Evolutionary conservation across 2,797 vertebrate genomes (phyloP).

Genomic region (Gila robusta): DNA sequence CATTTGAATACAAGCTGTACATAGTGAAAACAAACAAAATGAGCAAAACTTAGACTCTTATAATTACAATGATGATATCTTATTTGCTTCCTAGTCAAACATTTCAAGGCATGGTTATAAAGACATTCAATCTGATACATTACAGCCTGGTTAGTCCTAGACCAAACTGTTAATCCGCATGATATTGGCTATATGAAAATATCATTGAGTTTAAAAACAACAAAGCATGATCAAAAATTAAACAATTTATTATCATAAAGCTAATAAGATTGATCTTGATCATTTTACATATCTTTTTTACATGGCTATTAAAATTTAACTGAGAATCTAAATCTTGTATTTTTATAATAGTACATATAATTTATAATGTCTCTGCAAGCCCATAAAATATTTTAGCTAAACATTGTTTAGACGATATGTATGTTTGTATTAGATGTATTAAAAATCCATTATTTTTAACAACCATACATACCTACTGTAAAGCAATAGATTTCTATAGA

Average conservation of each 20-base stretch:
- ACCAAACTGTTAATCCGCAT: background rate
- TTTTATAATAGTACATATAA: background rate
- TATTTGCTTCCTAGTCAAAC: background rate
- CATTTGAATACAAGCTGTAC: no score
- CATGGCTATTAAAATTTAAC: background rate
- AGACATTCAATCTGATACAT: background rate
- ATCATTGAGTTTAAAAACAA: background rate
- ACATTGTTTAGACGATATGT: background rate
- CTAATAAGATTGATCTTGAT: background rate
- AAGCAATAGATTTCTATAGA: background rate
- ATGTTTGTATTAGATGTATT: no score
- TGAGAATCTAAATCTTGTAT: background rate
- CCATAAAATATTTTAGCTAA: background rate
- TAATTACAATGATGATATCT: background rate
- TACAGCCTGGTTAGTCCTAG: background rate
- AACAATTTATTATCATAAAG: no score
- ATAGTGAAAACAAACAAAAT: no score
- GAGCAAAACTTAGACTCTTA: background rate
- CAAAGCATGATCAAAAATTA: background rate
- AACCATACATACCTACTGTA: background rate
- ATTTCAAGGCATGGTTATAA: background rate
- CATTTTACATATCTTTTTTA: background rate
- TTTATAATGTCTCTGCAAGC: background rate
- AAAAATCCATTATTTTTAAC: background rate
- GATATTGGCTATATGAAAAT: background rate